These are phyloP conservation scores for Atrina japonica DNA, from an alignment of 2,888 invertebrate species.

Conservation along the genomic window DNA sequence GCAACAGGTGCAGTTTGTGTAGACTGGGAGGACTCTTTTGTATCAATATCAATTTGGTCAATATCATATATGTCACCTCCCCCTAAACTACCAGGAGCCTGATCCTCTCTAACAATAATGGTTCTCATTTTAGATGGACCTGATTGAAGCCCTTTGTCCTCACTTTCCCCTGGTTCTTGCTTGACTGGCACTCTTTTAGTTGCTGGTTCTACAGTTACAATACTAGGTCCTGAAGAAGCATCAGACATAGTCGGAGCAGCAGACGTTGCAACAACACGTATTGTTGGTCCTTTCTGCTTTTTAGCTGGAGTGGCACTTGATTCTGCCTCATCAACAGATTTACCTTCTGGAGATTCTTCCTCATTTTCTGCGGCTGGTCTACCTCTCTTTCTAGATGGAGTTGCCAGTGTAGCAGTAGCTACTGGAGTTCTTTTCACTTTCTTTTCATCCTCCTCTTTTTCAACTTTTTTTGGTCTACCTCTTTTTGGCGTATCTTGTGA, in stretches of 20 bases:
- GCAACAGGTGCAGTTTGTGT: conserved; percentile 62
- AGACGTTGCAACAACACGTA: neutral
- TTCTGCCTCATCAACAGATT: conserved; percentile 1
- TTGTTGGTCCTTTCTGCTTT: conserved; percentile 30
- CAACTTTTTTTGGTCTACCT: conserved; percentile 31
- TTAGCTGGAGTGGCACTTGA: conserved; percentile 33
- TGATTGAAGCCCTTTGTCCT: conserved; percentile 14
- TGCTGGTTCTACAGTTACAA: conserved; percentile 14
- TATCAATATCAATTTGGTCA: conserved; percentile 58
- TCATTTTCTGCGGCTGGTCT: conserved; percentile 22
- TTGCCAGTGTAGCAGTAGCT: conserved; percentile 24
- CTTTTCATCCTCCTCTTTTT: conserved; percentile 30
- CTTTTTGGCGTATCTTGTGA: conserved; percentile 29
- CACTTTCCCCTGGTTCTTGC: conserved; percentile 47
- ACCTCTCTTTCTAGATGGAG: conserved; percentile 25
- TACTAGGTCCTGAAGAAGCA: conserved; percentile 36
- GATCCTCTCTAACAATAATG: conserved; percentile 31
- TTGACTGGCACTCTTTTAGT: conserved; percentile 37
- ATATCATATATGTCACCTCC: conserved; percentile 59
- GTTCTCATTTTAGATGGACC: conserved; percentile 35
- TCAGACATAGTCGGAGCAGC: conserved; percentile 33
- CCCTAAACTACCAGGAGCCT: neutral
- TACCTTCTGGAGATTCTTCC: conserved; percentile 4
- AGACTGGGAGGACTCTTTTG: conserved; percentile 18
- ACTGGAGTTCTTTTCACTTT: conserved; percentile 27